Evolutionary conservation across 1,140 invertebrate genomes (phyloP).

Genomic region (Mycetomoellerius zeteki): DNA sequence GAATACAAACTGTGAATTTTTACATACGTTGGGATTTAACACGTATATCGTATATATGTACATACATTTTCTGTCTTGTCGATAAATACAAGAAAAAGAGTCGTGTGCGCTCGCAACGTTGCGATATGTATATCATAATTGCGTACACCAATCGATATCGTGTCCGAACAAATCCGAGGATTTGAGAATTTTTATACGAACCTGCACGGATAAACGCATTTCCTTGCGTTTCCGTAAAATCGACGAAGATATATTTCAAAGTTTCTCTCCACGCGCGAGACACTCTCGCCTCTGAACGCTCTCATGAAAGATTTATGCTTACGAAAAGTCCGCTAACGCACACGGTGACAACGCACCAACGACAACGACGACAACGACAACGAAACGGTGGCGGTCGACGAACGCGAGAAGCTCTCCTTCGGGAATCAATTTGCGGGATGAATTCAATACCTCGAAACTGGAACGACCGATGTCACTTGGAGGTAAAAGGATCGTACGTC

Average conservation of each 20-base stretch:
- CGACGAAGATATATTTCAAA: conserved; percentile 46
- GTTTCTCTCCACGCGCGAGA: conserved; percentile 32
- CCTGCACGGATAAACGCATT: conserved; percentile 27
- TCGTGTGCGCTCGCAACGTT: neutral
- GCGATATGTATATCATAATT: neutral
- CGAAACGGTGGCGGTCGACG: neutral
- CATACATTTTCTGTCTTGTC: neutral
- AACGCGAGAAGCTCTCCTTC: conserved; percentile 36
- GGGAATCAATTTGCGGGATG: conserved; percentile 64
- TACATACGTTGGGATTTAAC: neutral
- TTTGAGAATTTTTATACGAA: conserved; percentile 55
- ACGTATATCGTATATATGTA: neutral
- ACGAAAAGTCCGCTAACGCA: conserved; percentile 46
- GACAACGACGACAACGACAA: neutral
- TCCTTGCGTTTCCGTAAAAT: conserved; percentile 33
- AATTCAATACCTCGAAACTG: conserved; percentile 14
- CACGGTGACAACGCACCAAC: conserved; percentile 5
- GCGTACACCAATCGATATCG: conserved; percentile 30
- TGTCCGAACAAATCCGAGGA: conserved; percentile 21
- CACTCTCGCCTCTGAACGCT: conserved; percentile 11
- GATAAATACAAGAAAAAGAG: conserved; percentile 18
- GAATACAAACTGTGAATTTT: conserved; percentile 37
- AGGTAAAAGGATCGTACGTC: no score
- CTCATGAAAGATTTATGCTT: conserved; percentile 74
- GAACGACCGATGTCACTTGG: conserved; percentile 6